A percentile compares a stretch with the other conserved stretches of the same genome.
Conservation (phyloP, 1,140 invertebrate species). For the Leptinotarsa defecta region DNA sequence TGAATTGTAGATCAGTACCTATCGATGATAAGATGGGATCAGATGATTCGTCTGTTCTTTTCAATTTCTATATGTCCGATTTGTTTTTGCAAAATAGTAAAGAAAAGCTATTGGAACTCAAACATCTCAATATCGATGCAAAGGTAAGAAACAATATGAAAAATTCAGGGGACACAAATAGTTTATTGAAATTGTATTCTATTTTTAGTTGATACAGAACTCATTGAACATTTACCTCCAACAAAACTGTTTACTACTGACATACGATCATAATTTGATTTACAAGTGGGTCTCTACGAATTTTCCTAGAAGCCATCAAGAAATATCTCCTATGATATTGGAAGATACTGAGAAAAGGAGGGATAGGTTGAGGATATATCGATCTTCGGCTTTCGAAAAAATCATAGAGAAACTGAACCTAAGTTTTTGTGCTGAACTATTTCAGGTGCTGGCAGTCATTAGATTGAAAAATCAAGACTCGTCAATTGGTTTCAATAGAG, state of each 20-base stretch:
- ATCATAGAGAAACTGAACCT: constrained; percentile 61
- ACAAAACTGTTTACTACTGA: constrained; percentile 69
- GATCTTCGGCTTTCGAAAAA: constrained; percentile 50
- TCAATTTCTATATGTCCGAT: constrained; percentile 69
- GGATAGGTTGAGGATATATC: background rate
- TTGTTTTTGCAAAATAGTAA: constrained; percentile 65
- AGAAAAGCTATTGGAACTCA: constrained; percentile 68
- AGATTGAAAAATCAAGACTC: constrained; percentile 59
- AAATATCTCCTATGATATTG: constrained; percentile 5
- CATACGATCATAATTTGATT: constrained; percentile 71
- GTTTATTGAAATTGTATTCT: too few species aligned
- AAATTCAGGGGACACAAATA: too few species aligned
- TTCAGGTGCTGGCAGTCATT: constrained; percentile 60
- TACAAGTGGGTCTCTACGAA: constrained; percentile 63
- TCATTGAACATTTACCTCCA: constrained; percentile 69
- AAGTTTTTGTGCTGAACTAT: constrained; percentile 67
- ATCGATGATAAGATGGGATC: constrained; percentile 44
- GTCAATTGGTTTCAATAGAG: constrained; percentile 64
- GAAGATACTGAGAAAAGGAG: background rate
- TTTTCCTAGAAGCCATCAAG: constrained; percentile 46
- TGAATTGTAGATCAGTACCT: constrained; percentile 59
- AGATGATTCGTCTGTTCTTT: constrained; percentile 59
- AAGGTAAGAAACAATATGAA: constrained; percentile 60
- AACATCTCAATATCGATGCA: constrained; percentile 72
- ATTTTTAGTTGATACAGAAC: constrained; percentile 67